phyloP scores from a whole-genome alignment of 1,140 invertebrate genomes.

The Telenomus remus region DNA sequence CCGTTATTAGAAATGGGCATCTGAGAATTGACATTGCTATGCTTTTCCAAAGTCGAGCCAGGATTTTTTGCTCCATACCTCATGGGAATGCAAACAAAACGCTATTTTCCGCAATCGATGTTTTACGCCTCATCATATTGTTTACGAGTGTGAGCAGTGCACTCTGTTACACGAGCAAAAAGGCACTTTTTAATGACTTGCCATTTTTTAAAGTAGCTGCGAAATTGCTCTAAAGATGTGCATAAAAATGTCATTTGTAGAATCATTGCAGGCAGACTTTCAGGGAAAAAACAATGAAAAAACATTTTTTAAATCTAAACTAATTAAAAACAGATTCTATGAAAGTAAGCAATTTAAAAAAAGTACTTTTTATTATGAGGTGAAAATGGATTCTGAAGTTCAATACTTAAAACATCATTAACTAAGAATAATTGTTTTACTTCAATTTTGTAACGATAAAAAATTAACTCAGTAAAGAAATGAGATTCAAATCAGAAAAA shows the following conservation, averaged over 20 bases:
- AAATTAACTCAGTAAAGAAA: too few species aligned
- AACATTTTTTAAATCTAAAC: too few species aligned
- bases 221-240: not conserved
- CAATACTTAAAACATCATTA: too few species aligned
- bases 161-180: not conserved
- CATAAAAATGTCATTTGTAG: slow-evolving; percentile 11
- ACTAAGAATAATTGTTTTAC: too few species aligned
- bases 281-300: not conserved
- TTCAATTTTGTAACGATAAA: too few species aligned
- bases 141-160: slow-evolving; percentile 5
- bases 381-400: too few species aligned
- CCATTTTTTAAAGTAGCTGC: not conserved
- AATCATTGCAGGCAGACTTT: not conserved
- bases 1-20: slow-evolving; percentile 38
- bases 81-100: slow-evolving; percentile 42
- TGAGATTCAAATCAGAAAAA: too few species aligned
- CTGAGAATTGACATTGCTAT: slow-evolving; percentile 47
- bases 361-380: too few species aligned
- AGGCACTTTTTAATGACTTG: not conserved
- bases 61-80: slow-evolving; percentile 13
- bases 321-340: too few species aligned
- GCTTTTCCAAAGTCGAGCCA: slow-evolving; percentile 36
- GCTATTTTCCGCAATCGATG: slow-evolving; percentile 48
- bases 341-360: too few species aligned
- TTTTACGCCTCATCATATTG: slow-evolving; percentile 26